A percentile compares a stretch with the other conserved stretches of the same genome.
These are phyloP conservation scores for Octonoba sinensis DNA, from an alignment of 2,888 invertebrate genomes.

Conservation along the genomic window DNA sequence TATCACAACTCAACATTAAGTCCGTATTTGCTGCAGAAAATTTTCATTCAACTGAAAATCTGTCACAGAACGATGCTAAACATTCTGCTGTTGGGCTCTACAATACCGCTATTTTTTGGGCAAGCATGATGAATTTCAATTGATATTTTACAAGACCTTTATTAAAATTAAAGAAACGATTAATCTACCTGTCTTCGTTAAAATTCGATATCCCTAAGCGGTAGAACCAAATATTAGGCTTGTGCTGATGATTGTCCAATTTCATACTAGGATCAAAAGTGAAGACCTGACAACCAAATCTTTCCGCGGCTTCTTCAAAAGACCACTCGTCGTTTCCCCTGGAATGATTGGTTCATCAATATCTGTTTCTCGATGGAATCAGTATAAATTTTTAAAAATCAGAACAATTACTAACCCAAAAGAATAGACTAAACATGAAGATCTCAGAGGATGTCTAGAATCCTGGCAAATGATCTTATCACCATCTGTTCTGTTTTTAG, in stretches of 20 bases:
- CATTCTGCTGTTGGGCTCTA: no score
- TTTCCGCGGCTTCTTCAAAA: slow-evolving; percentile 64
- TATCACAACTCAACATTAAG: no score
- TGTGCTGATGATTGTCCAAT: slow-evolving; percentile 60
- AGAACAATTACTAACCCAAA: slow-evolving; percentile 38
- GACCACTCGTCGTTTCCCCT: slow-evolving; percentile 66
- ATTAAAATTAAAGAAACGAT: neutral
- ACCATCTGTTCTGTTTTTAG: slow-evolving; percentile 37
- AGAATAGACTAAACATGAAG: slow-evolving; percentile 49
- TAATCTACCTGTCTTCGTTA: slow-evolving; percentile 47
- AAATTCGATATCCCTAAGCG: slow-evolving; percentile 46
- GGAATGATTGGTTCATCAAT: neutral
- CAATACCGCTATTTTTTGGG: no score
- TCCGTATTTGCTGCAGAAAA: no score
- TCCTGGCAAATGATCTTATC: slow-evolving; percentile 61
- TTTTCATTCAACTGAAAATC: no score
- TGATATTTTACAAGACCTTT: no score
- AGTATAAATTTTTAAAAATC: no score
- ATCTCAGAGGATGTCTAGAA: slow-evolving; percentile 28
- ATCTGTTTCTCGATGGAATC: neutral
- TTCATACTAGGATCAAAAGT: slow-evolving; percentile 69
- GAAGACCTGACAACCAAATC: slow-evolving; percentile 69
- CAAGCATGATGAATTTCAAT: no score
- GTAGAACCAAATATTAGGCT: slow-evolving; percentile 68
- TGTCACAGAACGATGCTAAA: no score